Base-by-base conservation (phyloP, 2,888 invertebrate species). In the Cataglyphis rosenhaueri region DNA sequence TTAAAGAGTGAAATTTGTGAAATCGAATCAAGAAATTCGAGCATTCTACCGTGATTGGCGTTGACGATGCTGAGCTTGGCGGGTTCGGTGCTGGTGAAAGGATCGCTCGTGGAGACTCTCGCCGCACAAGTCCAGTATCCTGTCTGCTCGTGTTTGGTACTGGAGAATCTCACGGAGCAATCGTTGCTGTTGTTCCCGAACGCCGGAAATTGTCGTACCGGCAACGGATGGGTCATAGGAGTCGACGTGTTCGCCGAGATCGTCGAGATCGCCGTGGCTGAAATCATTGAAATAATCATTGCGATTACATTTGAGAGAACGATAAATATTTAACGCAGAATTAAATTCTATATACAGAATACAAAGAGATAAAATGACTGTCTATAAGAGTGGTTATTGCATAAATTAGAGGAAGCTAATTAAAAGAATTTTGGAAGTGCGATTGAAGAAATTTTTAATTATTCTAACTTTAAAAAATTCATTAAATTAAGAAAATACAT, bases 91-190 rank as follows among this genome's bases (percentile, higher is more conserved):
- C 92, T 92, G 64, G 92, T 93, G 90, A 94, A 94, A 82, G 91
- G 87, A 82, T 91, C 92, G 73, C 90, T 92, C 44, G 86, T 84
- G 55, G 92, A 91, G 78, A 85, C 88, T 85, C 94, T 89, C n/a
- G 93, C 94, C 15, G 94, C 94, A 84, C 94, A 94, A 62, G 92
- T 93, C 94, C 94, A 94, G 81, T 93, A 93, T 85, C 94, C 94
- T 83, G 92, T 92, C 85, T 94, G 94, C 83, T 94, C 94, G 85
- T 93, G 90, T 86, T 93, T 92, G 65, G 92, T 91, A 84, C 93
- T 93, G 38, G 92, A 93, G 88, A 94, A 94, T 86, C 93, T 89
- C 35, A 94, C 94, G 74, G 94, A 94, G 89, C 94, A 94, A 85
- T 94, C 94, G 87, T 94, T 94, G 84, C 92, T 93, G 82, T 92